Percentiles rank a stretch among this genome's conserved stretches.
Evolutionary conservation across 2,888 invertebrate genomes (phyloP).

Genomic region (Pterobdella sp.): DNA sequence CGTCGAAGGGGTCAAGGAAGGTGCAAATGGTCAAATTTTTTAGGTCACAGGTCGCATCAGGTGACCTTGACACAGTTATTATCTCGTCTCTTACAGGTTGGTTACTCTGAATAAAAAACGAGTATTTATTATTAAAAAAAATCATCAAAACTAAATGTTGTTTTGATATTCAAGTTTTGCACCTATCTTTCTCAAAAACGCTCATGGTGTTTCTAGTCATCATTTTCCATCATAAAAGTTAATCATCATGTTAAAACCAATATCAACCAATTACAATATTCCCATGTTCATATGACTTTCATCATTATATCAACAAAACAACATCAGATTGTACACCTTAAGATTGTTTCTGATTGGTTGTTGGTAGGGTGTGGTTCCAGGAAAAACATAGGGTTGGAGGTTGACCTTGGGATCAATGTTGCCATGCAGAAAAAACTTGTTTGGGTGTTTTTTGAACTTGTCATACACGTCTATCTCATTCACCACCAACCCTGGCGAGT

Average conservation of each 20-base stretch:
- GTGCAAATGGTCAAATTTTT: neutral
- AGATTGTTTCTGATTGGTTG: neutral
- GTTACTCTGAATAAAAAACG: neutral
- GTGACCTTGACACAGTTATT: neutral
- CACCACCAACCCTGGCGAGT: constrained; percentile 5
- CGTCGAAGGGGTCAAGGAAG: neutral
- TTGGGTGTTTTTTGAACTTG: neutral
- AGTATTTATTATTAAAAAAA: neutral
- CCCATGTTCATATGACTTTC: no score
- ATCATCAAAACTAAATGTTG: no score
- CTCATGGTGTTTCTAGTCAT: no score
- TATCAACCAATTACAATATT: no score
- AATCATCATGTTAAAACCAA: no score
- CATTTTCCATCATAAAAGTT: no score
- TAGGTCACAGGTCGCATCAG: neutral
- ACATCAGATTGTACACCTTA: neutral
- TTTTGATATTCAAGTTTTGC: no score
- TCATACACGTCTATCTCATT: neutral
- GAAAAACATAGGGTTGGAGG: neutral
- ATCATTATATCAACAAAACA: neutral
- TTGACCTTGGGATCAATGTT: neutral
- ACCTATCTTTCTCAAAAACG: no score
- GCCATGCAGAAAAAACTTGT: neutral
- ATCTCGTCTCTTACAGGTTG: neutral
- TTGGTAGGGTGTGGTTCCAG: neutral